phyloP scores from a whole-genome alignment of 1,140 invertebrate species.

The Reticulitermes speratus region DNA sequence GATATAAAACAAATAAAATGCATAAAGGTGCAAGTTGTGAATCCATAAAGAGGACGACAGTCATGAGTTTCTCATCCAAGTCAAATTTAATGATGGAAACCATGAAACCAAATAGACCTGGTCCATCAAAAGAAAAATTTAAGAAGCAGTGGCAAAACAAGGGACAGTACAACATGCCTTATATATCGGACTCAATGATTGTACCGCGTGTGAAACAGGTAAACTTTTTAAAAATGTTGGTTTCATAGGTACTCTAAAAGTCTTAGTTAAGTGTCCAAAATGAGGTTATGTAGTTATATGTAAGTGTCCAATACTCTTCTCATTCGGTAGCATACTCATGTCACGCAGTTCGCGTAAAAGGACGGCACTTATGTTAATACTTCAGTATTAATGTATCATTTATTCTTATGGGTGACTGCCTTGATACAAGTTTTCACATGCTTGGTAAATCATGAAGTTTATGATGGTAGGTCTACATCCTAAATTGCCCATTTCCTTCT shows the following conservation, averaged over 20 bases:
- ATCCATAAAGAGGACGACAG: background rate
- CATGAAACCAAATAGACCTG: background rate
- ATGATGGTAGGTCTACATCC: too few species aligned
- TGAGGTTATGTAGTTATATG: too few species aligned
- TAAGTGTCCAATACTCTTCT: too few species aligned
- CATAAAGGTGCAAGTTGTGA: background rate
- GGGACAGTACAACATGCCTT: background rate
- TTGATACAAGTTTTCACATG: too few species aligned
- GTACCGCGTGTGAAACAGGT: slow-evolving; percentile 34
- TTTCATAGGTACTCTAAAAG: background rate
- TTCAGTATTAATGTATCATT: too few species aligned
- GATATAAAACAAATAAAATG: background rate
- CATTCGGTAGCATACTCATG: too few species aligned
- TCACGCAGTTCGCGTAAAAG: too few species aligned
- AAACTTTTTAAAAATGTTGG: background rate
- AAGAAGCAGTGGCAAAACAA: background rate
- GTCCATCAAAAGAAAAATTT: background rate
- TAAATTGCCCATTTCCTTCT: too few species aligned
- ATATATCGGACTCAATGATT: slow-evolving; percentile 31
- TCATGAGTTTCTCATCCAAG: background rate
- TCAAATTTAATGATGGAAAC: background rate
- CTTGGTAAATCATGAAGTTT: too few species aligned
- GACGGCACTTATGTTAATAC: too few species aligned
- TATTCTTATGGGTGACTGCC: too few species aligned
- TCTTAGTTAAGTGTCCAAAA: too few species aligned